A percentile compares a stretch with the other conserved stretches of the same genome.
phyloP scores from a whole-genome alignment of 2,797 vertebrate genomes.

The Arctocebus calabarensis region DNA sequence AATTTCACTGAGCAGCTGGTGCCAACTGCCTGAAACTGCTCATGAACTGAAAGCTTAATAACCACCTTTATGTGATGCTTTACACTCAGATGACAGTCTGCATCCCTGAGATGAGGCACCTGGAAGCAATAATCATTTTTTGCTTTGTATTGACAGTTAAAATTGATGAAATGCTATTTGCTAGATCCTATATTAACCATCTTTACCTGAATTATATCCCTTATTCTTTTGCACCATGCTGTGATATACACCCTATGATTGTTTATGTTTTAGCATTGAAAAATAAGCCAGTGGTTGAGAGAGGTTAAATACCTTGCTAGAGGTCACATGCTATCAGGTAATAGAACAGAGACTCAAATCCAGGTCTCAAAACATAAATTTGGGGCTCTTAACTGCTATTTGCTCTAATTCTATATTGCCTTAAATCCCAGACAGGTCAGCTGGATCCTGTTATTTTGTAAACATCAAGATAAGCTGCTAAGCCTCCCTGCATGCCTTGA shows the following conservation, averaged over 20 bases:
- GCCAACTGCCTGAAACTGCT: neutral
- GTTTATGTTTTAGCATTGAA: neutral
- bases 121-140: neutral
- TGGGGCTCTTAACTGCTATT: neutral
- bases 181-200: neutral
- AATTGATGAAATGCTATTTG: neutral
- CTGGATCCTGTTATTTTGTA: neutral
- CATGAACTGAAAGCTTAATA: slow-evolving; percentile 4
- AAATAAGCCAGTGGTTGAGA: neutral
- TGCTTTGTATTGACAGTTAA: slow-evolving; percentile 40
- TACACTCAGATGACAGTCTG: neutral
- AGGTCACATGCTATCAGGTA: neutral
- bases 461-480: neutral
- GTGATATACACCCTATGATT: neutral
- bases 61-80: neutral
- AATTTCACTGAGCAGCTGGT: neutral
- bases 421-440: neutral
- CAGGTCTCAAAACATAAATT: neutral
- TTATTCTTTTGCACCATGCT: neutral
- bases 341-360: neutral
- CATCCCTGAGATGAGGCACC: neutral
- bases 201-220: neutral
- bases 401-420: neutral
- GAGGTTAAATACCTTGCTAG: neutral
- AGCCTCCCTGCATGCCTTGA: neutral